Conservation (phyloP, 2,797 vertebrate genomes). For the Schizopygopsis malacanthus region DNA sequence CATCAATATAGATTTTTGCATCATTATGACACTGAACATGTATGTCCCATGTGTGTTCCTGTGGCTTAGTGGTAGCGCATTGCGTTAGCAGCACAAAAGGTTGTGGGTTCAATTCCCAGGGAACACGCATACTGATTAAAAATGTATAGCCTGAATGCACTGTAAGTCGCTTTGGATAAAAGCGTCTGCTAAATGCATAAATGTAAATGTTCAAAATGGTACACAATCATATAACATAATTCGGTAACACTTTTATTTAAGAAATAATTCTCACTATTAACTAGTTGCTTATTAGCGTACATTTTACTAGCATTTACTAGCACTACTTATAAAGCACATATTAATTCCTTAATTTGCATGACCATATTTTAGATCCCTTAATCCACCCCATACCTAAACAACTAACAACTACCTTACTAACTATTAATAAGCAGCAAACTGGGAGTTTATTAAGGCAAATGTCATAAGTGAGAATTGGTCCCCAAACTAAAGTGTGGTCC, state of each 20-base stretch:
- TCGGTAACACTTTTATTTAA: background rate
- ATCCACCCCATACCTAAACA: background rate
- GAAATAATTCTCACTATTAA: background rate
- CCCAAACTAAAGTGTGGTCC: background rate
- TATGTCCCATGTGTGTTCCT: background rate
- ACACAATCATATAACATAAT: background rate
- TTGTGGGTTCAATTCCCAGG: too few species aligned
- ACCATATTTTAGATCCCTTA: background rate
- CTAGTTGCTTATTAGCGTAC: background rate
- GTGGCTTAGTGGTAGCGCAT: too few species aligned
- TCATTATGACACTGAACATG: conserved; percentile 38
- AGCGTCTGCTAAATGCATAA: too few species aligned
- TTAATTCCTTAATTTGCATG: background rate
- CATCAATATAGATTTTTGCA: background rate
- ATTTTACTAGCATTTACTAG: background rate
- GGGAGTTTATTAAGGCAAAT: conserved; percentile 3
- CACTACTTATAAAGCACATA: background rate
- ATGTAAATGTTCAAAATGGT: background rate
- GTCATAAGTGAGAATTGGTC: background rate
- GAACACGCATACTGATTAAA: too few species aligned
- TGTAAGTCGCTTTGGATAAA: too few species aligned
- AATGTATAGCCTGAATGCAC: too few species aligned
- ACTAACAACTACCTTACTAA: too few species aligned
- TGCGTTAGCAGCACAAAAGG: too few species aligned
- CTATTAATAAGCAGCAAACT: background rate